Evolutionary conservation across 2,797 vertebrate species (phyloP), one percentile per base, ranked within the genome.

Genomic region (Manis pentadactyla): DNA sequence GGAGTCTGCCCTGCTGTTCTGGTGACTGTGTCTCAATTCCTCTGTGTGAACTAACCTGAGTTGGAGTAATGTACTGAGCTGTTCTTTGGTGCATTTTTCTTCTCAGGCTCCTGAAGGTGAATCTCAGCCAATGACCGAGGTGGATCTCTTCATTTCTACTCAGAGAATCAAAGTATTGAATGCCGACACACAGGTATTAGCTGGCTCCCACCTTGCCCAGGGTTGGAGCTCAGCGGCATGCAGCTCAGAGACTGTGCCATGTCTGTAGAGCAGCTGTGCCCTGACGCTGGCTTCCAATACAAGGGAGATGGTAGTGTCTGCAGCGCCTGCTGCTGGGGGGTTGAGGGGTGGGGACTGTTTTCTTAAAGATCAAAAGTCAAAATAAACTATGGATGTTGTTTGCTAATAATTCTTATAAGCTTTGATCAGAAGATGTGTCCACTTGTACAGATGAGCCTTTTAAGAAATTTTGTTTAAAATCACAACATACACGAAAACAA

Each of bases 151-250:
- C 98, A 99, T 99, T 98, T 99, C 99, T 84, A 99, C 99, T 0
- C 99, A 99, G 98, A 99, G 99, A 98, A 99, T 99, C 98, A 99
- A 99, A 99, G 99, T 99, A 57, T 98, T 99, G 98, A 99, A 99
- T 96, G 99, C 99, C 59, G 99, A 99, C 98, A 99, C 99, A 49
- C 99, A 99, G 99, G 99, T 99, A 99, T 69, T 71, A 71, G 61
- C n/a, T n/a, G 17, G 87, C 39, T 59, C 0, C 51, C 34, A 0
- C 4, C 19, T 88, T 83, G 57, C 68, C 57, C 8, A 2, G 2
- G 74, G 25, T 69, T 53, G 25, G 59, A n/a, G 7, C n/a, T 46
- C 13, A 21, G n/a, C 8, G 15, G 39, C n/a, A 4, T 91, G 46
- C 34, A 23, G 2, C 29, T 39, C 53, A 9, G 39, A 42, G 75